Evolutionary conservation across 2,888 invertebrate species (phyloP).

Genomic region (Lutraria lutraria): DNA sequence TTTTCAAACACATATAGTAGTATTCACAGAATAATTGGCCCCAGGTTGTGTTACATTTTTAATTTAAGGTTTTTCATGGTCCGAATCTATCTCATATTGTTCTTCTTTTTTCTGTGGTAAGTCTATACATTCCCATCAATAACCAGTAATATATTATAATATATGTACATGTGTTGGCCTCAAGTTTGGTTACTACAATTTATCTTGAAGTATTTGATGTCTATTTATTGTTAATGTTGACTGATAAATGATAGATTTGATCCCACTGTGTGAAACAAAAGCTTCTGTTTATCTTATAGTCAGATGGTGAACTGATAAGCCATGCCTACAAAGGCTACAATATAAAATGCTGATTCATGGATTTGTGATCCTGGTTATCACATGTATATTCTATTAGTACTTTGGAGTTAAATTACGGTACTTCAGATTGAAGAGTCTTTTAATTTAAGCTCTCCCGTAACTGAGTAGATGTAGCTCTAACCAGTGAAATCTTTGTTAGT

Average conservation of each 20-base stretch:
- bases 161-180: neutral
- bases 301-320: slow-evolving; percentile 18
- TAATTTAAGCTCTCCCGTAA: neutral
- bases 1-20: too few relatives aligned
- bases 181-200: neutral
- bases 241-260: neutral
- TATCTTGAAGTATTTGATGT: neutral
- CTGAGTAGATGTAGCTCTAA: neutral
- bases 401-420: neutral
- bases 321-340: neutral
- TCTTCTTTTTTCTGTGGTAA: too few relatives aligned
- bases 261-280: slow-evolving; percentile 9
- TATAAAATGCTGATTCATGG: neutral
- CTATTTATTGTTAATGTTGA: neutral
- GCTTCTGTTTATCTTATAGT: neutral
- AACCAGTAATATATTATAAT: neutral
- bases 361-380: neutral
- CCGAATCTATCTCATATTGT: too few relatives aligned
- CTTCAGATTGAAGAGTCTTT: neutral
- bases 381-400: neutral
- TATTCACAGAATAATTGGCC: too few relatives aligned
- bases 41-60: too few relatives aligned
- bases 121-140: too few relatives aligned
- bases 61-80: too few relatives aligned
- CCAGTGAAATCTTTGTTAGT: neutral